Conservation (phyloP, 1,140 invertebrate genomes). For the Hirudo medicinalis region DNA sequence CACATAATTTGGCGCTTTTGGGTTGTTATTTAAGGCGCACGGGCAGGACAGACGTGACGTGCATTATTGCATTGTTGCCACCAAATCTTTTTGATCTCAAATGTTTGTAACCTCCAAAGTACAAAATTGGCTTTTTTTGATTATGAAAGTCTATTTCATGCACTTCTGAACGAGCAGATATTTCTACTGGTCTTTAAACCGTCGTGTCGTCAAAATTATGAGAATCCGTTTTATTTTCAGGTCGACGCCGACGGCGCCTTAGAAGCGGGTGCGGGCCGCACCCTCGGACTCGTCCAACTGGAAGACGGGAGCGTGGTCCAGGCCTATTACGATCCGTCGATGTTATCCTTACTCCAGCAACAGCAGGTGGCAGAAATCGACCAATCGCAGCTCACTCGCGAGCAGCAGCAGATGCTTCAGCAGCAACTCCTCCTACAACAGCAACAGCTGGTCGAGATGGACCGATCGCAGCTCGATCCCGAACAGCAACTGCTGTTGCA, state of each 20-base stretch:
- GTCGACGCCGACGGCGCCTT: background rate
- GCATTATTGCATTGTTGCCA: too few species aligned
- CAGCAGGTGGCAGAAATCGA: background rate
- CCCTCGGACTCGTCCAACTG: background rate
- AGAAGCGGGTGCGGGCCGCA: background rate
- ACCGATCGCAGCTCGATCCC: background rate
- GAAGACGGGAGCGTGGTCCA: slow-evolving; percentile 1
- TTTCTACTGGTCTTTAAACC: too few species aligned
- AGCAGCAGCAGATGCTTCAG: background rate
- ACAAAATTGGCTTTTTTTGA: too few species aligned
- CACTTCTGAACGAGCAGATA: too few species aligned
- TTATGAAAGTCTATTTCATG: too few species aligned
- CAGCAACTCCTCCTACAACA: background rate
- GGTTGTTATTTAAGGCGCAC: too few species aligned
- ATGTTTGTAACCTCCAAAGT: too few species aligned
- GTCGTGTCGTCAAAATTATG: too few species aligned
- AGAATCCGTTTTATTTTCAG: too few species aligned
- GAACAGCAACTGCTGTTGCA: slow-evolving; percentile 4
- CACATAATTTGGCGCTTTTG: too few species aligned
- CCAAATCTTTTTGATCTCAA: too few species aligned
- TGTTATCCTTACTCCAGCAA: slow-evolving; percentile 3
- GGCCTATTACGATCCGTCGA: background rate
- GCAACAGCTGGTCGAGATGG: background rate
- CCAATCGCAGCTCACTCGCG: background rate
- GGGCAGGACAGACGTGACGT: too few species aligned